Percentiles rank a stretch among this genome's conserved stretches.
Evolutionary conservation across 2,113 vertebrate species (phyloP).

Genomic region (Colistium nudipinnis): DNA sequence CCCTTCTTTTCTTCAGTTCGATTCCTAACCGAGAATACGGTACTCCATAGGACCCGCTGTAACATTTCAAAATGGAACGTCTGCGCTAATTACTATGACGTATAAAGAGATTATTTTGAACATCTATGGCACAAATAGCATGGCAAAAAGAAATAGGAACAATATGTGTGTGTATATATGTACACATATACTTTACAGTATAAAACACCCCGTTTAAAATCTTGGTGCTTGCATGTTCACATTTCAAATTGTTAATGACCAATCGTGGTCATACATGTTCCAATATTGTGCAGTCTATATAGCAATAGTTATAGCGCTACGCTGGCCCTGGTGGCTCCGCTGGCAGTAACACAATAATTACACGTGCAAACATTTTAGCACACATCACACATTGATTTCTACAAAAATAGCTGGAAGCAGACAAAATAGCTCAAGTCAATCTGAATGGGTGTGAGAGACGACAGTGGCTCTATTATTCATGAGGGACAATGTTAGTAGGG

Average conservation of each 20-base stretch:
- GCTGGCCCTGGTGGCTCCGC: background rate
- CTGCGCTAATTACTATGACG: background rate
- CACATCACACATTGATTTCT: constrained; percentile 15
- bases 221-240: constrained; percentile 4
- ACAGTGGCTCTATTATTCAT: background rate
- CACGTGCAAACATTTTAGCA: constrained; percentile 12
- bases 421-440: constrained; percentile 20
- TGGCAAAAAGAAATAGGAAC: background rate
- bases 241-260: background rate
- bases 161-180: background rate
- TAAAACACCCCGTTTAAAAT: too few relatives aligned
- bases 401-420: constrained; percentile 28
- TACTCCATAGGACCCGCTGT: background rate
- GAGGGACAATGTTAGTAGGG: constrained; percentile 5
- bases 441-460: background rate
- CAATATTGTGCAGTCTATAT: background rate
- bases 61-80: background rate
- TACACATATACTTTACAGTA: background rate
- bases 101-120: too few relatives aligned
- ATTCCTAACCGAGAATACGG: background rate
- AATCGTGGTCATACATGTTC: background rate
- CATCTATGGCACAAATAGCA: too few relatives aligned
- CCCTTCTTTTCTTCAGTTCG: background rate
- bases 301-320: background rate
- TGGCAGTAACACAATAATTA: constrained; percentile 4